Evolutionary conservation across 2,888 invertebrate genomes (phyloP).

Genomic region (Didymodactylos carnosus): DNA sequence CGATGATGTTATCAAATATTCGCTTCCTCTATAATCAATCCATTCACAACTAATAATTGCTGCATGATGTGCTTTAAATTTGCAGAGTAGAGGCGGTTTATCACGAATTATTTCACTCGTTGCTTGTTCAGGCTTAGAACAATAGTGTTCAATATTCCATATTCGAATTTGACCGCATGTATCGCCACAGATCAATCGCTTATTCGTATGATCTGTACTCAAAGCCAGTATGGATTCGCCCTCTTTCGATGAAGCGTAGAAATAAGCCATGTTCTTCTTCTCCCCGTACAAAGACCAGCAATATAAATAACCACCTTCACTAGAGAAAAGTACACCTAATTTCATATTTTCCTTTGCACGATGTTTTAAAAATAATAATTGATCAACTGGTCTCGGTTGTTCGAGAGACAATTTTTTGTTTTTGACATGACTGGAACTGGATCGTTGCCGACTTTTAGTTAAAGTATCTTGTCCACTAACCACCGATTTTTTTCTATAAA

Average conservation of each 20-base stretch:
- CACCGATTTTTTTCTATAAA: too few relatives aligned
- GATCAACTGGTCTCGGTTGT: slow-evolving; percentile 29
- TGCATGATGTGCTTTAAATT: slow-evolving; percentile 28
- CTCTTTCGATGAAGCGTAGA: slow-evolving; percentile 23
- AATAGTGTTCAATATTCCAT: slow-evolving; percentile 28
- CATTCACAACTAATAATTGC: slow-evolving; percentile 30
- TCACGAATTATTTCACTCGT: background rate
- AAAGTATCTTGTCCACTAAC: too few relatives aligned
- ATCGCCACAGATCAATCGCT: slow-evolving; percentile 26
- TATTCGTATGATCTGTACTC: slow-evolving; percentile 23
- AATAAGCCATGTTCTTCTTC: slow-evolving; percentile 25
- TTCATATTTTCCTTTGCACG: slow-evolving; percentile 19
- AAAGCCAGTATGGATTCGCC: slow-evolving; percentile 29
- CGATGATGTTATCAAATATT: slow-evolving; percentile 26
- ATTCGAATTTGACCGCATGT: slow-evolving; percentile 25
- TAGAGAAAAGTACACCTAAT: slow-evolving; percentile 27
- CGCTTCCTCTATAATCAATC: slow-evolving; percentile 21
- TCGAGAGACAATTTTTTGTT: too few relatives aligned
- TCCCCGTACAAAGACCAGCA: slow-evolving; percentile 30
- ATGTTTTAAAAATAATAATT: slow-evolving; percentile 25
- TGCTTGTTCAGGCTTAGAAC: slow-evolving; percentile 18
- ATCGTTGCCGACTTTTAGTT: too few relatives aligned
- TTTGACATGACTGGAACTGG: too few relatives aligned
- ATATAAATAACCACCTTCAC: slow-evolving; percentile 27
- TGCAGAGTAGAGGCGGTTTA: slow-evolving; percentile 19